These are phyloP conservation scores for Andricus grossulariae DNA, from an alignment of 1,140 invertebrate species.

Conservation along the genomic window DNA sequence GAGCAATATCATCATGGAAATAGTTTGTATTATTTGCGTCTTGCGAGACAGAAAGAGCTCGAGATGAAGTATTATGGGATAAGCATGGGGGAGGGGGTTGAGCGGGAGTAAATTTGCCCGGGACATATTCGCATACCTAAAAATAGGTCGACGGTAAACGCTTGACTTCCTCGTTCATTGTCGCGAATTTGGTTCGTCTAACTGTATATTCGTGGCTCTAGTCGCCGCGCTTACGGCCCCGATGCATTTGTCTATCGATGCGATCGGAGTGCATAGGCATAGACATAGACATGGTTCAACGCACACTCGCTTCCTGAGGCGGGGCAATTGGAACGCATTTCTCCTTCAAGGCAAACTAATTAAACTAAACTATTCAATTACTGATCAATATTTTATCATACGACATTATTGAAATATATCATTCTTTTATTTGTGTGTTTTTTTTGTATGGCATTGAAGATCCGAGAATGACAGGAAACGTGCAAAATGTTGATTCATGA, in stretches of 20 bases:
- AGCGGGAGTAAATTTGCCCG: slow-evolving; percentile 25
- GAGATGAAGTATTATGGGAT: not conserved
- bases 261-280: slow-evolving; percentile 32
- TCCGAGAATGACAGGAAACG: not conserved
- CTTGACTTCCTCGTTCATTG: slow-evolving; percentile 71
- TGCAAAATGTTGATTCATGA: slow-evolving; percentile 38
- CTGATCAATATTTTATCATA: not conserved
- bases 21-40: too few relatives aligned
- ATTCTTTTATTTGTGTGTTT: too few relatives aligned
- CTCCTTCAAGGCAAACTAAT: not conserved
- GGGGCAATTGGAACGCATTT: slow-evolving; percentile 14
- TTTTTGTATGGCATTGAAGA: not conserved
- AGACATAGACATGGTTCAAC: slow-evolving; percentile 1
- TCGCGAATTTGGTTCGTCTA: slow-evolving; percentile 74
- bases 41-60: not conserved
- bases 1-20: too few relatives aligned
- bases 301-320: slow-evolving; percentile 24
- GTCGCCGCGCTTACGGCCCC: slow-evolving; percentile 45
- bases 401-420: not conserved
- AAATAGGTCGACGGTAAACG: slow-evolving; percentile 60
- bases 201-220: slow-evolving; percentile 66
- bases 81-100: not conserved
- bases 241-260: slow-evolving; percentile 46
- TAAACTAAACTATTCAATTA: too few relatives aligned
- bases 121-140: slow-evolving; percentile 47